phyloP scores from a whole-genome alignment of 2,797 vertebrate genomes.

The Notoglanidium macrostoma region DNA sequence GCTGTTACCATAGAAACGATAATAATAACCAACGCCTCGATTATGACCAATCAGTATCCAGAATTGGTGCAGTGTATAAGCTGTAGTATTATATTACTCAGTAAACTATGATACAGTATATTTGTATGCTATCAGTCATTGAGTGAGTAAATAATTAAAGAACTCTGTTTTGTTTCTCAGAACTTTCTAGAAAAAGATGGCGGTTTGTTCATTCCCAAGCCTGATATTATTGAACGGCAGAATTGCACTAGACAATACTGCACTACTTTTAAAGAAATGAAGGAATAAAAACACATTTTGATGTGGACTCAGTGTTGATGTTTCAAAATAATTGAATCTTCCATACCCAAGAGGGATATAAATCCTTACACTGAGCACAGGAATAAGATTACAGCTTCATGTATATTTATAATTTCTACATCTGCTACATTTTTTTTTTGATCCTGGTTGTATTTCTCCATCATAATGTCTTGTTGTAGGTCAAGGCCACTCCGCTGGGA shows the following conservation, averaged over 20 bases:
- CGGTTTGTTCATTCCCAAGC: background rate
- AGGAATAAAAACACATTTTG: background rate
- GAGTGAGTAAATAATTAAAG: background rate
- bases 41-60: conserved; percentile 4
- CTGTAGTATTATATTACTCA: background rate
- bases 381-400: background rate
- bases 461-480: background rate
- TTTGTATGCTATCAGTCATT: background rate
- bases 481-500: background rate
- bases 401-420: conserved; percentile 2
- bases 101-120: background rate
- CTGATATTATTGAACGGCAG: background rate
- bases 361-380: background rate
- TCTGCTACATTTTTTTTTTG: background rate
- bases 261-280: background rate
- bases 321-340: background rate
- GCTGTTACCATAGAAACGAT: background rate
- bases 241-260: background rate
- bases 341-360: background rate
- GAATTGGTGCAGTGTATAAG: background rate
- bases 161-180: background rate
- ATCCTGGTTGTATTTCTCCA: background rate
- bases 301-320: background rate
- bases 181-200: background rate
- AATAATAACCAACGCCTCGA: background rate